Evolutionary conservation across 2,888 invertebrate species (phyloP).

Genomic region (Synanthedon vespiformis): DNA sequence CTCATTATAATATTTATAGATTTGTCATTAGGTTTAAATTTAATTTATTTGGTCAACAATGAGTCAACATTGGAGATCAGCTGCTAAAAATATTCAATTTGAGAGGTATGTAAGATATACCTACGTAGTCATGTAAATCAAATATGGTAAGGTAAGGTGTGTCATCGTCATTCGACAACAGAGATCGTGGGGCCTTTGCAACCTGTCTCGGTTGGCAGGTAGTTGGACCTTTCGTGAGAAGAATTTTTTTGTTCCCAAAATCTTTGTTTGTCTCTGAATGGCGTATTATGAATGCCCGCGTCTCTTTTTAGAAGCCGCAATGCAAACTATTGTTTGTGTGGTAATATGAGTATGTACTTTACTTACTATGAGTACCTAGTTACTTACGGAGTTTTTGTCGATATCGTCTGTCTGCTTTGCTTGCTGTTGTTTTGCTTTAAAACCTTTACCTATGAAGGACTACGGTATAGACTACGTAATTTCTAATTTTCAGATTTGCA

Average conservation of each 20-base stretch:
- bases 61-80: conserved; percentile 34
- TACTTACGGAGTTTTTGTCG: no score
- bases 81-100: conserved; percentile 24
- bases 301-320: no score
- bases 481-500: no score
- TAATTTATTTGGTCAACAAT: conserved; percentile 12
- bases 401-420: no score
- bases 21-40: background rate
- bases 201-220: conserved; percentile 44
- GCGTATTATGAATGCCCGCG: conserved; percentile 5
- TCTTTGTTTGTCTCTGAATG: conserved; percentile 39
- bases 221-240: conserved; percentile 44
- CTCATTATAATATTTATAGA: no score
- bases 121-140: conserved; percentile 12
- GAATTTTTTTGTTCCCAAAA: conserved; percentile 35
- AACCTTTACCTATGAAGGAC: no score
- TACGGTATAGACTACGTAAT: no score
- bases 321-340: no score
- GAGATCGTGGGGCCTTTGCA: conserved; percentile 22
- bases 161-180: conserved; percentile 36
- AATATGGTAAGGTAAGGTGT: conserved; percentile 28
- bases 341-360: no score
- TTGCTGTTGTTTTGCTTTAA: no score
- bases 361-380: no score
- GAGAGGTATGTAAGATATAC: conserved; percentile 3